Conservation (phyloP, 2,797 vertebrate genomes). For the Schizopygopsis malacanthus region DNA sequence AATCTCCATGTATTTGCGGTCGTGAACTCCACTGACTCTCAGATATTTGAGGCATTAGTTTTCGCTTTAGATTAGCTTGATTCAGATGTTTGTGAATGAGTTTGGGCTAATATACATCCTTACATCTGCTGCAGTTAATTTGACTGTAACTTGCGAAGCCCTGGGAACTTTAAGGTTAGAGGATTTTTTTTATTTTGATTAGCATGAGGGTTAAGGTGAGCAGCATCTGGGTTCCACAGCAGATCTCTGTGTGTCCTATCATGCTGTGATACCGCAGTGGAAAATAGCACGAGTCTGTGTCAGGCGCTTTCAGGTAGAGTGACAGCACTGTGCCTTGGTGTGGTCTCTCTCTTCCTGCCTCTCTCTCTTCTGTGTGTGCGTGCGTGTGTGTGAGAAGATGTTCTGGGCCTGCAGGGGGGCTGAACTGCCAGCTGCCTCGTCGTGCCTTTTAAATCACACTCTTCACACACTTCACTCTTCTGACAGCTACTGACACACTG, state of each 20-base stretch:
- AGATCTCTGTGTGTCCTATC: conserved; percentile 35
- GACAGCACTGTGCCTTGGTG: conserved; percentile 56
- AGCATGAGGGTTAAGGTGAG: conserved; percentile 47
- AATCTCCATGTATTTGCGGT: neutral
- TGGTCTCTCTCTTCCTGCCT: conserved; percentile 40
- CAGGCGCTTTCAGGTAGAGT: conserved; percentile 56
- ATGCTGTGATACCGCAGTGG: conserved; percentile 40
- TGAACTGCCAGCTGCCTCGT: conserved; percentile 62
- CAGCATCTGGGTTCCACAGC: conserved; percentile 33
- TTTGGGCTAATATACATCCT: neutral
- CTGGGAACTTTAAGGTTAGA: conserved; percentile 39
- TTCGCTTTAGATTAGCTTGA: neutral
- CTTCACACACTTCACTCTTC: conserved; percentile 56
- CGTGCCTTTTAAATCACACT: conserved; percentile 60
- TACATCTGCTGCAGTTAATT: conserved; percentile 6
- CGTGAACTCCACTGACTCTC: neutral
- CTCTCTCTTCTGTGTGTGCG: conserved; percentile 33
- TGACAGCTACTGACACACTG: conserved; percentile 60
- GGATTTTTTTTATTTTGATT: conserved; percentile 35
- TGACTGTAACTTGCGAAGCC: conserved; percentile 8
- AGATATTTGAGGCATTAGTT: neutral
- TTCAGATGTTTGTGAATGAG: neutral
- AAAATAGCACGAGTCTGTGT: conserved; percentile 40
- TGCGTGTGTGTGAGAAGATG: conserved; percentile 45
- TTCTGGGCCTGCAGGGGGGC: conserved; percentile 57